These are phyloP conservation scores for Slavum lentiscoides DNA, from an alignment of 2,888 invertebrate species.

Conservation along the genomic window DNA sequence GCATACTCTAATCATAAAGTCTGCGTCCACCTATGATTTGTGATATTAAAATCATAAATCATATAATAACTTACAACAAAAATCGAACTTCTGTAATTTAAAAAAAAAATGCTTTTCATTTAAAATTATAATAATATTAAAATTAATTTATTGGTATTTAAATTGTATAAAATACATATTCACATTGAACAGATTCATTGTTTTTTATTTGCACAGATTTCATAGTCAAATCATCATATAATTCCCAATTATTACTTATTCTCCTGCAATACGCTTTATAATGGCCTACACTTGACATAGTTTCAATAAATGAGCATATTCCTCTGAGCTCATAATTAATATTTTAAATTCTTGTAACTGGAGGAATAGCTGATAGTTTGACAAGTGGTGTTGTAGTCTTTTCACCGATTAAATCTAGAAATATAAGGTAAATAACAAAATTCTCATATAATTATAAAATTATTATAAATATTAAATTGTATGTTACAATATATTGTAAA, in stretches of 20 bases:
- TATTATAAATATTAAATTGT: too few relatives aligned
- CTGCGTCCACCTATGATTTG: too few relatives aligned
- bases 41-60: too few relatives aligned
- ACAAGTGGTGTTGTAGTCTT: too few relatives aligned
- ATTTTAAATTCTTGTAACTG: neutral
- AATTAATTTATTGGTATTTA: neutral
- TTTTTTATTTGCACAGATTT: neutral
- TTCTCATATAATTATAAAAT: neutral
- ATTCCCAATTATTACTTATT: neutral
- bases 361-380: too few relatives aligned
- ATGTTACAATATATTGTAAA: neutral
- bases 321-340: neutral
- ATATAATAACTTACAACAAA: too few relatives aligned
- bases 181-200: neutral
- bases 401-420: too few relatives aligned
- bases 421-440: neutral
- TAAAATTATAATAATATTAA: too few relatives aligned
- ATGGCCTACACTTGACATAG: neutral
- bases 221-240: neutral
- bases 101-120: too few relatives aligned
- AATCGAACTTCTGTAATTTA: too few relatives aligned
- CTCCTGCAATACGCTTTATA: neutral
- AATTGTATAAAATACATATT: neutral
- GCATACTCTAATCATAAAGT: too few relatives aligned
- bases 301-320: neutral